Evolutionary conservation across 2,113 vertebrate species (phyloP).

Genomic region (Urocitellus parryii): DNA sequence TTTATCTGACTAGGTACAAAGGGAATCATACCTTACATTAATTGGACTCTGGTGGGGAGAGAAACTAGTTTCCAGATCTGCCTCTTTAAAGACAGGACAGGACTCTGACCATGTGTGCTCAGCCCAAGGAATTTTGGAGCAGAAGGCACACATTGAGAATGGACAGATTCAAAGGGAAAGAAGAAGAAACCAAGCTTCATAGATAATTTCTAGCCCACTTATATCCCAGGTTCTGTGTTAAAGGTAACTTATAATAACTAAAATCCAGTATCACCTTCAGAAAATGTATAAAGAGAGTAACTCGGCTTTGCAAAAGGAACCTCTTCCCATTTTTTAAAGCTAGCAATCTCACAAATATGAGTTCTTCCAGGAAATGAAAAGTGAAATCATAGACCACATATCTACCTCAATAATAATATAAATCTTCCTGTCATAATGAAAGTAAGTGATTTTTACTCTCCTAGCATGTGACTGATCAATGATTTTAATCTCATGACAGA

Average conservation of each 20-base stretch:
- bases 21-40: neutral
- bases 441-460: neutral
- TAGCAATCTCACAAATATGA: neutral
- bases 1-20: neutral
- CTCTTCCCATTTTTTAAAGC: neutral
- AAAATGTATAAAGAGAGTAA: neutral
- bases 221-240: neutral
- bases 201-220: neutral
- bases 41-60: neutral
- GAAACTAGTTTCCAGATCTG: neutral
- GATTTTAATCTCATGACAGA: neutral
- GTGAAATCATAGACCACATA: neutral
- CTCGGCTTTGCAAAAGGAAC: neutral
- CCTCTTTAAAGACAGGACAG: neutral
- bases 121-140: neutral
- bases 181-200: neutral
- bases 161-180: neutral
- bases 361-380: conserved; percentile 27
- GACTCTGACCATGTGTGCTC: neutral
- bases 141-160: neutral
- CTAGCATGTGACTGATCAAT: neutral
- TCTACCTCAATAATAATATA: neutral
- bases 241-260: neutral
- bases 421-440: neutral
- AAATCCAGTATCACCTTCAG: neutral